Base-by-base conservation (phyloP, 2,113 vertebrate genomes). In the Oxygymnocypris stewartii region DNA sequence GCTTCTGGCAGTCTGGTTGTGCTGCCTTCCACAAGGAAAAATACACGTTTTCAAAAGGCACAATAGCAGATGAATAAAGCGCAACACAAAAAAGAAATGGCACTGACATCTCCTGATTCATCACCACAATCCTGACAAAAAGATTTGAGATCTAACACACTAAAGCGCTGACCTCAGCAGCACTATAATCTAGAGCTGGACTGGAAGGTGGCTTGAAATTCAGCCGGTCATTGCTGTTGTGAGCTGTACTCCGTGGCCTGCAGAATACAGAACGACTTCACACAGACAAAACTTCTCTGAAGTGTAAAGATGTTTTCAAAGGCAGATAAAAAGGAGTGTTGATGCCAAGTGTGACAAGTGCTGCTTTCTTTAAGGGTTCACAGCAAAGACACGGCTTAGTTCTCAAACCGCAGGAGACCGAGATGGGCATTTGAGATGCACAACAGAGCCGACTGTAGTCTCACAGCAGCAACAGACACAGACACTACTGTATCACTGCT, bases 351-450 rank as follows among this genome's bases (percentile, higher is more conserved):
- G 63, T 79, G 86, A 85, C 86, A 80, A 87, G 79, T 59, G 79
- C 59, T 79, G 85, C 63, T 87, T 88, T 87, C 65, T 89, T 78
- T 51, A 86, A 47, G 85, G 83, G 87, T 88, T 91, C 83, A 88
- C 78, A 90, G 88, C 83, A 69, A 88, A 90, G 88, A 83, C 77
- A 71, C 77, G 85, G 82, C 91, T 89, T 90, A 89, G 84, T 90
- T 90, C 40, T 87, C 73, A 80, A 90, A 65, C 80, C 81, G 2
- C 85, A 65, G 47, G 88, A 89, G 88, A 88, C 78, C 20, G 63
- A 51, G 71, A 79, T 76, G 7, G 73, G n/a, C 67, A 44, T 83
- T 69, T 80, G 67, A 86, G 79, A 85, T 67, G 77, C 75, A 40
- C 89, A 87, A 85, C 83, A 69, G 51, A 74, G 85, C 79, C 20